These are phyloP conservation scores for Melanerpes formicivorus DNA, from an alignment of 2,113 vertebrate species.

Conservation along the genomic window DNA sequence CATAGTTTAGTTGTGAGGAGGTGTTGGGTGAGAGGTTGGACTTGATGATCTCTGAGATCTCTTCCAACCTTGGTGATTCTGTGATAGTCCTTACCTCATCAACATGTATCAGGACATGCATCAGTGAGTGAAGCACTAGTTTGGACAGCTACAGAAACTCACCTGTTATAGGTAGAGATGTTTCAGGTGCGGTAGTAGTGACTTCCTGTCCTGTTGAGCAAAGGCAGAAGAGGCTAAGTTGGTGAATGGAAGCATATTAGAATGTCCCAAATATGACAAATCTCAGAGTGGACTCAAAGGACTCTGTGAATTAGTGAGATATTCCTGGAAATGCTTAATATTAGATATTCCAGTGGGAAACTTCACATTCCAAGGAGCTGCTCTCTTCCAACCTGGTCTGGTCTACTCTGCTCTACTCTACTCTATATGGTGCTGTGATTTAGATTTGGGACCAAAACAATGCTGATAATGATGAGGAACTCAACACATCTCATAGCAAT, in stretches of 20 bases:
- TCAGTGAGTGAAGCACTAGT: background rate
- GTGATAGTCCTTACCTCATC: background rate
- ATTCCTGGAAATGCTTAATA: background rate
- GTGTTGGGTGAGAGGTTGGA: no score
- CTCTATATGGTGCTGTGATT: no score
- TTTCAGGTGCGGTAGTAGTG: background rate
- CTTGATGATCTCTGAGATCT: no score
- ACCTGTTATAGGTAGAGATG: slow-evolving; percentile 34
- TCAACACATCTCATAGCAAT: background rate
- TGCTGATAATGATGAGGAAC: background rate
- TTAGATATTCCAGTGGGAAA: background rate
- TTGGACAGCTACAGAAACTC: background rate
- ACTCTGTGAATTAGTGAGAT: background rate
- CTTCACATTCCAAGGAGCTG: background rate
- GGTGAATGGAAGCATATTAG: background rate
- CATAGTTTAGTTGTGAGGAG: no score
- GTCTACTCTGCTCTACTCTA: no score
- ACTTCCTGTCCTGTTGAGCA: background rate
- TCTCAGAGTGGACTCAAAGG: background rate
- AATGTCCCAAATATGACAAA: background rate
- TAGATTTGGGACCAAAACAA: no score
- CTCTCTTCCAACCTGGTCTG: no score
- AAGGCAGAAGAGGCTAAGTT: background rate
- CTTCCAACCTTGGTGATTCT: no score
- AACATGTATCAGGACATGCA: background rate